phyloP scores from a whole-genome alignment of 2,113 vertebrate genomes.

The Strix aluco region DNA sequence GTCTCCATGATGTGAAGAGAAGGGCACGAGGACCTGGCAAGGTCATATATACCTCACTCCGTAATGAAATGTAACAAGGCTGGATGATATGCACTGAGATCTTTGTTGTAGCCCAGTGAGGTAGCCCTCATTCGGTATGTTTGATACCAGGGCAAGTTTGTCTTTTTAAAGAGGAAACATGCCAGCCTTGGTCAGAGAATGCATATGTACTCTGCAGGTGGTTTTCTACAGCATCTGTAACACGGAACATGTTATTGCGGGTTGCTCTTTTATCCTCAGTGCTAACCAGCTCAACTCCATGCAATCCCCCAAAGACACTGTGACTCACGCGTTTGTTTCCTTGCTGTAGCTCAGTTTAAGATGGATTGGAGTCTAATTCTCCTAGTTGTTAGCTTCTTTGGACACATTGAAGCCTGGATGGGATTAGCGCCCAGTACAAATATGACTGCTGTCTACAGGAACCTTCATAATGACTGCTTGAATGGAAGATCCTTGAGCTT shows the following conservation, averaged over 20 bases:
- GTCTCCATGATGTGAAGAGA: neutral
- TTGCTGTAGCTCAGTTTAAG: neutral
- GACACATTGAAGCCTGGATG: neutral
- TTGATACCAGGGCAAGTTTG: neutral
- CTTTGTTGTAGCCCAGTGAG: neutral
- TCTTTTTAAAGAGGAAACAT: neutral
- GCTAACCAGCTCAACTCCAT: neutral
- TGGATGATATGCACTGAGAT: too few relatives aligned
- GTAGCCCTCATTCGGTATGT: neutral
- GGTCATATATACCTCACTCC: neutral
- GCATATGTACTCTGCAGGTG: neutral
- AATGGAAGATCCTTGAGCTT: neutral
- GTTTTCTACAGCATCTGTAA: neutral
- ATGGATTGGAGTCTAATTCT: neutral
- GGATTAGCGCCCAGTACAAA: neutral
- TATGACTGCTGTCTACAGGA: neutral
- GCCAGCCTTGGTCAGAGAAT: neutral
- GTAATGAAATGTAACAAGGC: neutral
- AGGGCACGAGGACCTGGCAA: neutral
- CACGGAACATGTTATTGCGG: fast-evolving
- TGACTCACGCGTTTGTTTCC: neutral
- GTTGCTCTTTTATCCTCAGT: neutral
- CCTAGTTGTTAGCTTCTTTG: neutral
- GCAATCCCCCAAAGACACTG: neutral
- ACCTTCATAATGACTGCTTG: neutral